Conservation (phyloP, 2,113 vertebrate genomes). For the Corydoras sp. region DNA sequence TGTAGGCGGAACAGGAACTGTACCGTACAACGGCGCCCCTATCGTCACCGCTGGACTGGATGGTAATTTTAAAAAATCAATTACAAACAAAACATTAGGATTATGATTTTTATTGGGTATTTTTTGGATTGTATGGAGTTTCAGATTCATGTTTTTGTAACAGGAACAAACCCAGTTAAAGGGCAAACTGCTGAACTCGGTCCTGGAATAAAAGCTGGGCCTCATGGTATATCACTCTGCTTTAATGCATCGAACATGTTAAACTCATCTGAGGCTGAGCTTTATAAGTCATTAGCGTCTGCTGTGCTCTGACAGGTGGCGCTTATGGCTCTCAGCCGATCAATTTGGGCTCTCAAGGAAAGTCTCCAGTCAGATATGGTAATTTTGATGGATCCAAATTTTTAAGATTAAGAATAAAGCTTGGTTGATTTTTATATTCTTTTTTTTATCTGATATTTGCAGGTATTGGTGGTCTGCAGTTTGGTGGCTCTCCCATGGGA, state of each 20-base stretch:
- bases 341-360: conserved; percentile 22
- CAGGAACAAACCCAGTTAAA: background rate
- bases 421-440: background rate
- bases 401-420: background rate
- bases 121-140: background rate
- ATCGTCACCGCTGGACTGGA: conserved; percentile 51
- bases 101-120: background rate
- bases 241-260: no score
- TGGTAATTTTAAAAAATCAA: conserved; percentile 37
- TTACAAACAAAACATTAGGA: background rate
- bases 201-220: background rate
- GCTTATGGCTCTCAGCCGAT: conserved; percentile 15
- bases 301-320: conserved; percentile 13
- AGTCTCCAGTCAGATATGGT: conserved; percentile 33
- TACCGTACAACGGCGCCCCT: conserved; percentile 51
- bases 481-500: conserved; percentile 23
- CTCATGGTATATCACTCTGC: no score
- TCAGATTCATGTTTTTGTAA: background rate
- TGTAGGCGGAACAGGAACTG: conserved; percentile 38
- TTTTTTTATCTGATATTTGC: background rate
- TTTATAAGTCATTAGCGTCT: no score
- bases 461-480: conserved; percentile 33
- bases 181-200: background rate
- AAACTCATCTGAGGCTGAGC: no score
- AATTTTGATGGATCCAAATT: background rate